Percentiles rank a stretch among this genome's conserved stretches.
Evolutionary conservation across 2,888 invertebrate genomes (phyloP).

Genomic region (Luperina testacea): DNA sequence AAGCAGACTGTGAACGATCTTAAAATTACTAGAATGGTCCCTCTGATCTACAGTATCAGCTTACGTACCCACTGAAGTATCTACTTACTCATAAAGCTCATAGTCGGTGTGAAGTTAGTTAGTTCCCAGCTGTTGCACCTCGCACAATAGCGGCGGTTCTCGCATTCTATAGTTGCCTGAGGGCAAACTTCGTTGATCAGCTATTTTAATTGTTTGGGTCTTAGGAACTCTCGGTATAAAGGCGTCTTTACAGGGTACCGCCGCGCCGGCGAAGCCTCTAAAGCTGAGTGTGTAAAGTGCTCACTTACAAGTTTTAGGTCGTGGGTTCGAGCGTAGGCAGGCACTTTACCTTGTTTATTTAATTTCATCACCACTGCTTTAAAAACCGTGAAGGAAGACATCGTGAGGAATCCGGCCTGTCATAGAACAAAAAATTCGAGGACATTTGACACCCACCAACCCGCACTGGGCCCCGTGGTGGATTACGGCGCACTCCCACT

Average conservation of each 20-base stretch:
- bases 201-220: slow-evolving; percentile 43
- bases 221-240: slow-evolving; percentile 13
- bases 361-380: not conserved
- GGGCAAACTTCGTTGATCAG: slow-evolving; percentile 49
- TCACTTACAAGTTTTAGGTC: not conserved
- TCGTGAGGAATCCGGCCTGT: not conserved
- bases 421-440: not conserved
- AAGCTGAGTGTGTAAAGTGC: not conserved
- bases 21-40: not conserved
- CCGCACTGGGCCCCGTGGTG: not conserved
- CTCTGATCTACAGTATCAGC: not conserved
- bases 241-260: slow-evolving; percentile 7
- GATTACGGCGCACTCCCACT: not conserved
- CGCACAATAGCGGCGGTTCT: slow-evolving; percentile 44
- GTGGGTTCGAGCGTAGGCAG: not conserved
- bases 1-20: not conserved
- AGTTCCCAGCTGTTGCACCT: slow-evolving; percentile 36
- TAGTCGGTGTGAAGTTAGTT: slow-evolving; percentile 27
- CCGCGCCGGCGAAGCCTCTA: not conserved
- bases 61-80: not conserved
- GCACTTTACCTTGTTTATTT: not conserved
- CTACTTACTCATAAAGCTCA: slow-evolving; percentile 3
- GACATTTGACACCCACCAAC: not conserved
- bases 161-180: slow-evolving; percentile 33
- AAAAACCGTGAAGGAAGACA: not conserved